A percentile compares a stretch with the other conserved stretches of the same genome.
phyloP scores from a whole-genome alignment of 2,888 invertebrate genomes.

The Tolmerus cingulatus region DNA sequence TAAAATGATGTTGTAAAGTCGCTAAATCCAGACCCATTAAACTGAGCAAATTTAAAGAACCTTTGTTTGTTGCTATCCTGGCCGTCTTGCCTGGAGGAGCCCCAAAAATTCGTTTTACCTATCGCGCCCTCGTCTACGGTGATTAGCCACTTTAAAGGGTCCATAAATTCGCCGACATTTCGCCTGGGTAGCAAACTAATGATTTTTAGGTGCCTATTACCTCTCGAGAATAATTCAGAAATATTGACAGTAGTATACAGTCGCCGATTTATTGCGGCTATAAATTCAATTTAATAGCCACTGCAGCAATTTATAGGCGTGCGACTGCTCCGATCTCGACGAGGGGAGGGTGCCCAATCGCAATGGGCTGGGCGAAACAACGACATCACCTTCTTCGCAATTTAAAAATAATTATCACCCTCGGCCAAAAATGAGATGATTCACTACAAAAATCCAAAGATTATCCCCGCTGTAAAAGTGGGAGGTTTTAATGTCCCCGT shows the following conservation, averaged over 20 bases:
- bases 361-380: background rate
- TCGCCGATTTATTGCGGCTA: conserved; percentile 5
- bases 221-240: background rate
- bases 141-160: background rate
- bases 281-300: conserved; percentile 25
- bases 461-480: background rate
- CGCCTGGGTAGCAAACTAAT: background rate
- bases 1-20: background rate
- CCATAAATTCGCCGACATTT: background rate
- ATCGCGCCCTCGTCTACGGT: background rate
- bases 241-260: conserved; percentile 24
- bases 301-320: background rate
- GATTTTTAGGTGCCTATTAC: conserved; percentile 1
- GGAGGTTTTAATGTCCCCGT: too few species aligned
- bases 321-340: background rate
- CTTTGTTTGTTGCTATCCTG: background rate
- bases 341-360: background rate
- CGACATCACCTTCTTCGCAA: background rate
- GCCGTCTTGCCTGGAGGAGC: background rate
- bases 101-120: background rate
- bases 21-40: background rate
- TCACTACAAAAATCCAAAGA: background rate
- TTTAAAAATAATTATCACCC: background rate
- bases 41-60: background rate
- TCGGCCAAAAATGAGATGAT: background rate